These are phyloP conservation scores for Dicaeum eximium DNA, from an alignment of 2,113 vertebrate genomes.

Conservation along the genomic window DNA sequence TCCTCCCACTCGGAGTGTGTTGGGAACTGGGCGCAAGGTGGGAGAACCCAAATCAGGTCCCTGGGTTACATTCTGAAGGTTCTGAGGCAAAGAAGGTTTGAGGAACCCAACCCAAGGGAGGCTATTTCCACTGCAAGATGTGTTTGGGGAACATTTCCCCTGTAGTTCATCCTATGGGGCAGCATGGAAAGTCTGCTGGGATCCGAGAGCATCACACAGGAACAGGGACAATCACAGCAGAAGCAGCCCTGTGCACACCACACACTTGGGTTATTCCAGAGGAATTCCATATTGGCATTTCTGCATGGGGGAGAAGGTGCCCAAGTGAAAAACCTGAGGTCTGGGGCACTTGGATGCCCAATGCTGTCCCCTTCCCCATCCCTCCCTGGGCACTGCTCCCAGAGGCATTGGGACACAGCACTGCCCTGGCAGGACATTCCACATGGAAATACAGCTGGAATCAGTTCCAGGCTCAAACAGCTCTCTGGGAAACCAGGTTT, in stretches of 20 bases:
- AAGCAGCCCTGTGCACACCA: background rate
- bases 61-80: background rate
- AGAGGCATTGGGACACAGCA: background rate
- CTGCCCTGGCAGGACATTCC: background rate
- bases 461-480: background rate
- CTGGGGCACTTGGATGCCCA: background rate
- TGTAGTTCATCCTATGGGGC: background rate
- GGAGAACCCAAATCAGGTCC: background rate
- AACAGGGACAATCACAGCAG: background rate
- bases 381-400: background rate
- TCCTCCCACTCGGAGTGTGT: rapidly evolving
- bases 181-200: background rate
- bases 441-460: background rate
- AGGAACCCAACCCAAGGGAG: background rate
- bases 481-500: background rate
- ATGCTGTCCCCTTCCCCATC: background rate
- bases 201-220: background rate
- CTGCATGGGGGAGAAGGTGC: background rate
- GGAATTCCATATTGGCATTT: background rate
- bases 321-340: background rate
- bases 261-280: background rate
- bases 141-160: background rate
- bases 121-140: background rate
- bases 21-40: background rate
- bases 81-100: background rate